Conservation (phyloP, 2,113 vertebrate species). For the Hypomesus transpacificus region DNA sequence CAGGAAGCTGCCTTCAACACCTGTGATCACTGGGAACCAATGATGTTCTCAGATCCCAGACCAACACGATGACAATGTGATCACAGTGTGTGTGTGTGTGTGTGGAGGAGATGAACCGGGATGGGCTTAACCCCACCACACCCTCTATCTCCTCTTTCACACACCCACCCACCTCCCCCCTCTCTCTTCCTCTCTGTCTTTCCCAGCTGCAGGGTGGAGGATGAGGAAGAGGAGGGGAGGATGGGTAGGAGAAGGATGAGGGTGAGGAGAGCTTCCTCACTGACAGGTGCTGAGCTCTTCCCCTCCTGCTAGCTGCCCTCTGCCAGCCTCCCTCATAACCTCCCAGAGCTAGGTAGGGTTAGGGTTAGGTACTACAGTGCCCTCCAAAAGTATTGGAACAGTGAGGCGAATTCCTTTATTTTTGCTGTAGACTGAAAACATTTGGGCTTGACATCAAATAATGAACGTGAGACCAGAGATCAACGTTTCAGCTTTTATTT, state of each 20-base stretch:
- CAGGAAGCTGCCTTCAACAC: too few species aligned
- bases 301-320: slow-evolving; percentile 54
- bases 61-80: slow-evolving; percentile 38
- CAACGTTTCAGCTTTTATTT: too few species aligned
- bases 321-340: slow-evolving; percentile 24
- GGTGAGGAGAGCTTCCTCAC: background rate
- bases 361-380: too few species aligned
- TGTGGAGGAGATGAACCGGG: slow-evolving; percentile 25
- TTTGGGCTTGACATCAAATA: too few species aligned
- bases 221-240: background rate
- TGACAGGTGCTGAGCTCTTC: slow-evolving; percentile 34
- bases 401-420: too few species aligned
- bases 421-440: too few species aligned
- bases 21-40: too few species aligned
- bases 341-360: background rate
- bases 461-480: too few species aligned
- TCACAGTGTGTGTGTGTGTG: slow-evolving; percentile 24
- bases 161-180: slow-evolving; percentile 9
- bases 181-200: background rate
- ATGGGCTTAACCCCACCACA: background rate
- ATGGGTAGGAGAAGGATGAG: too few species aligned
- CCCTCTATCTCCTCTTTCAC: slow-evolving; percentile 31
- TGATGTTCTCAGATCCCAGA: background rate
- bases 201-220: slow-evolving; percentile 46
- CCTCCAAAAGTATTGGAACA: too few species aligned